Base-by-base conservation (phyloP, 2,113 vertebrate genomes). In the Perca flavescens region DNA sequence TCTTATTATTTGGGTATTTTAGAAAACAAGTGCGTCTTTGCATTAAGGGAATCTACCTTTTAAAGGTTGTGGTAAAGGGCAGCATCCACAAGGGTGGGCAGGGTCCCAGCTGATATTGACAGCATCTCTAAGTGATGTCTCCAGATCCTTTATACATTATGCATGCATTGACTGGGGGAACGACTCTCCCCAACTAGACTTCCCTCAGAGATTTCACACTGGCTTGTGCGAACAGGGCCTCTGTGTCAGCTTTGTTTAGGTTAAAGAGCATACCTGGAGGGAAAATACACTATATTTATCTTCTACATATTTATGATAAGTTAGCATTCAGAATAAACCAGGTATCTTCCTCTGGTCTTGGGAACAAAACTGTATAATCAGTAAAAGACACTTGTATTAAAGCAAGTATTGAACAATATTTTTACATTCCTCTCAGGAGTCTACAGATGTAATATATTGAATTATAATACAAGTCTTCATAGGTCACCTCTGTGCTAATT, bases 41-140 rank as follows among this genome's bases (percentile, higher is more conserved):
- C 90, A 90, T 90, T 88, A 80, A 71, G 90, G 88, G 86, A 87
- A 82, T 91, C 87, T 74, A 85, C 91, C 80, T 88, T 88, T 90
- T 89, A 94, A 95, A 93, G 92, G 89, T 92, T 85, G 93, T 83
- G 85, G 76, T 92, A 93, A 94, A 94, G 91, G 94, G 90, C 92
- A 94, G 79, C 83, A 85, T 85, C 81, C 89, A 84, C 74, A 62
- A 75, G 87, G 88, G 86, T 87, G 88, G 88, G 87, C 88, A 87
- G 68, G 81, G 88, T 85, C 78, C 82, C 79, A 83, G 88, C 74
- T 89, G 86, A 89, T 94, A 94, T 94, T 89, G 91, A 93, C 93
- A 93, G 93, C 91, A 88, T 93, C 90, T 92, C 91, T 93, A 93
- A 94, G 90, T 86, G 92, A 94, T 93, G 93, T 93, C 92, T 94